Evolutionary conservation across 2,113 vertebrate genomes (phyloP).

Genomic region (Cepphus grylle): DNA sequence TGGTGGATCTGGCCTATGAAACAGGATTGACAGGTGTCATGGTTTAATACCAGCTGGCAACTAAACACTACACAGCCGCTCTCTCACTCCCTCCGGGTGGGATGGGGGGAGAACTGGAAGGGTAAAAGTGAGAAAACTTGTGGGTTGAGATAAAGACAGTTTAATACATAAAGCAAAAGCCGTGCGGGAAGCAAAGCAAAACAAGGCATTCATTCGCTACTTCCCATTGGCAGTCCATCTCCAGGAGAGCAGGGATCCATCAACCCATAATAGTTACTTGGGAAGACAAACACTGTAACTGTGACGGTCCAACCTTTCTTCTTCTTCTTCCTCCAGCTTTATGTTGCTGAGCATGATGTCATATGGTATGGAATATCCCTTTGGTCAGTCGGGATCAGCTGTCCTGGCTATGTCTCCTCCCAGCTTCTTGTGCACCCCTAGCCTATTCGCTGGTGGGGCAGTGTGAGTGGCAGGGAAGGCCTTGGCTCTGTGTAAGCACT

Average conservation of each 20-base stretch:
- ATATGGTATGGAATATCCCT: not conserved
- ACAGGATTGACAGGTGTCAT: not conserved
- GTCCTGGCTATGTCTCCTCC: not conserved
- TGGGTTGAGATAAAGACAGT: not conserved
- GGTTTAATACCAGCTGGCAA: not conserved
- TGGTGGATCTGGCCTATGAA: not conserved
- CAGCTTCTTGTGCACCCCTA: not conserved
- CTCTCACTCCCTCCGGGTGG: accelerated
- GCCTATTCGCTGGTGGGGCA: accelerated
- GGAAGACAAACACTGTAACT: not conserved
- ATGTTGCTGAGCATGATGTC: not conserved
- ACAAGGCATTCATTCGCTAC: not conserved
- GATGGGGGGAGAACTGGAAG: not conserved
- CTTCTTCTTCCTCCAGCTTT: not conserved
- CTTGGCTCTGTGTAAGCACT: not conserved
- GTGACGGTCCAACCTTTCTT: not conserved
- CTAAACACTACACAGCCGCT: not conserved
- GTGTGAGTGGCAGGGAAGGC: not conserved
- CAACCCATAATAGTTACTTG: accelerated
- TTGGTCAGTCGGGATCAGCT: not conserved
- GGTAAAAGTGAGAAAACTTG: not conserved
- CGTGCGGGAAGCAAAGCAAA: not conserved
- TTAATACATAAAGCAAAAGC: not conserved
- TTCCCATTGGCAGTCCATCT: not conserved
- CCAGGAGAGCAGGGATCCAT: not conserved